Evolutionary conservation across 2,888 invertebrate genomes (phyloP), one percentile per base, ranked within the genome.

Genomic region (Eupsilia transversa): DNA sequence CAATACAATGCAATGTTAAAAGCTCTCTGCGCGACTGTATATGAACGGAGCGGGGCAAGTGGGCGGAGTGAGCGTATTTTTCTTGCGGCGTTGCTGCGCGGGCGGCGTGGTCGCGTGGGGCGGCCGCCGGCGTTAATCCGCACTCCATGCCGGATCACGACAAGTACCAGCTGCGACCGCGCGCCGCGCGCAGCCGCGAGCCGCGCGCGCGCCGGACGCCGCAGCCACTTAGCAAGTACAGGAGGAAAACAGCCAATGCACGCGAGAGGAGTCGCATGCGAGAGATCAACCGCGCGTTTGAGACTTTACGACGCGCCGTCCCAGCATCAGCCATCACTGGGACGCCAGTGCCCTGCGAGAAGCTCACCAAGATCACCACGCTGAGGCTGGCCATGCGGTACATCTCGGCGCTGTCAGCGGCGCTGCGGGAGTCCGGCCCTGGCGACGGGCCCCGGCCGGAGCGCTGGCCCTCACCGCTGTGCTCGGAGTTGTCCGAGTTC

Each of bases 221-320:
- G 41, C 97, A 98, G 73, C 98, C 98, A 23, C 97, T 99, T 86
- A 98, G 98, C 96, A 99, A 99, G 94, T 99, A 99, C 95, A 96
- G 99, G 41, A 97, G 99, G 87, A 98, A 98, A 96, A 98, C 98
- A 0, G 99, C 99, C 23, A 99, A 99, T 95, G 98, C 98, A 0
- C 95, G 99, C 46, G 99, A 99, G 90, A 94, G 99, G 49, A 98
- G 97, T 84, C 97, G 99, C 73, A 99, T 99, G 99, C 97, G 98
- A 66, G 99, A 99, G 92, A 99, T 99, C 87, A 99, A 99, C 94
- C 97, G 97, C 78, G 99, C 99, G 1, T 99, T 99, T 93, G 99
- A 99, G 91, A 97, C 97, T 2, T 96, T 99, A 14, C 97, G 98
- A 38, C 97, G 97, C 27, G 98, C 98, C 38, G 98, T 99, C 20